These are phyloP conservation scores for Scaptomyza montana DNA, from an alignment of 1,140 invertebrate genomes.

Conservation along the genomic window DNA sequence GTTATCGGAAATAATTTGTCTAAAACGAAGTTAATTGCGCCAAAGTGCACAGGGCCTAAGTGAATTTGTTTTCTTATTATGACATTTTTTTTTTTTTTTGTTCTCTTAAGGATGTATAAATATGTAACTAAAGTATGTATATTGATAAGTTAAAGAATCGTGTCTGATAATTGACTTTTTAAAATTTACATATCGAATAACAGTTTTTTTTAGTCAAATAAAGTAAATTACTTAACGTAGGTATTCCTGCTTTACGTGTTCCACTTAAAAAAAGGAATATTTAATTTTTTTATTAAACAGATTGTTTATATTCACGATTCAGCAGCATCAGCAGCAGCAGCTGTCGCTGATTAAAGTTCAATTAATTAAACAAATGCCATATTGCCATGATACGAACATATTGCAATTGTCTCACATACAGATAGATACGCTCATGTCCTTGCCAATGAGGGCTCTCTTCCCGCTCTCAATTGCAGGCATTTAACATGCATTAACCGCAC, in stretches of 20 bases:
- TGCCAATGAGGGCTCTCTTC: background rate
- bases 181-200: too few relatives aligned
- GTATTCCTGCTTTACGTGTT: too few relatives aligned
- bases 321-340: conserved; percentile 35
- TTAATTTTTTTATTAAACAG: background rate
- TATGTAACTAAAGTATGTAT: too few relatives aligned
- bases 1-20: conserved; percentile 73
- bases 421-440: background rate
- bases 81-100: too few relatives aligned
- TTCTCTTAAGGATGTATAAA: too few relatives aligned
- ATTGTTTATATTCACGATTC: background rate
- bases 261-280: background rate
- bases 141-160: background rate
- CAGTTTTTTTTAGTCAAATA: too few relatives aligned
- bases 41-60: conserved; percentile 18
- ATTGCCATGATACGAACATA: conserved; percentile 53
- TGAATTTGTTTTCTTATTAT: background rate
- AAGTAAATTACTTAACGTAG: too few relatives aligned
- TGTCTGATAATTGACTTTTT: too few relatives aligned
- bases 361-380: conserved; percentile 77
- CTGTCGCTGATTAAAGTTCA: conserved; percentile 74
- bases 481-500: conserved; percentile 80
- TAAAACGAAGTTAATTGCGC: conserved; percentile 46
- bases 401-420: conserved; percentile 41
- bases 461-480: conserved; percentile 54